Conservation (phyloP, 2,113 vertebrate species). For the Chamaea fasciata region DNA sequence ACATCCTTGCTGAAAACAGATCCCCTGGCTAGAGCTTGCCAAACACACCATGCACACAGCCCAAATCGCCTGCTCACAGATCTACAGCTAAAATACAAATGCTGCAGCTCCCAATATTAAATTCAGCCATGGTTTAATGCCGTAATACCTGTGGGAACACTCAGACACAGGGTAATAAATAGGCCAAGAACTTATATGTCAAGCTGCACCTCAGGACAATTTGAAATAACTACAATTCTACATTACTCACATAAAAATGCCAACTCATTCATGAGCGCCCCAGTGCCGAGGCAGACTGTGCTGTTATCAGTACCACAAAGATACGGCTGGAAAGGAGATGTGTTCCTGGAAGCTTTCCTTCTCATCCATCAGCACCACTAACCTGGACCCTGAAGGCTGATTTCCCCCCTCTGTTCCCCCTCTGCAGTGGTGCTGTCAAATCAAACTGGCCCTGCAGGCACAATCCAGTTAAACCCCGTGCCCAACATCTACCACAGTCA, state of each 20-base stretch:
- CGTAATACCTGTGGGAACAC: neutral
- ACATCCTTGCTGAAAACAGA: neutral
- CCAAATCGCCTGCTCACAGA: neutral
- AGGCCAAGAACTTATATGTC: neutral
- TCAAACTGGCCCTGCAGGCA: neutral
- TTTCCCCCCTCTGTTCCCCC: neutral
- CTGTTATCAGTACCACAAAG: neutral
- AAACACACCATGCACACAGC: neutral
- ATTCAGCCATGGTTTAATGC: neutral
- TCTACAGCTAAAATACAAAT: neutral
- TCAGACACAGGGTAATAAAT: slow-evolving; percentile 10
- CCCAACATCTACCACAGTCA: accelerated
- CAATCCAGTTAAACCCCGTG: accelerated
- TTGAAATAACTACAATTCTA: slow-evolving; percentile 36
- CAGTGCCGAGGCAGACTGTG: neutral
- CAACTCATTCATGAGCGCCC: slow-evolving; percentile 26
- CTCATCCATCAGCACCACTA: neutral
- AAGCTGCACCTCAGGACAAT: slow-evolving; percentile 22
- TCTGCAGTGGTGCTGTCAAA: neutral
- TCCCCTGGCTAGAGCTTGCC: neutral
- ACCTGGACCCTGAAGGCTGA: neutral
- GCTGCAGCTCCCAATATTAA: neutral
- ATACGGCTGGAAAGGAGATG: neutral
- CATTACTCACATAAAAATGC: slow-evolving; percentile 4
- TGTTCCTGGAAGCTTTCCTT: neutral